Percentiles rank a stretch among this genome's conserved stretches.
phyloP scores from a whole-genome alignment of 1,140 invertebrate genomes.

The Pseudomyrmex gracilis region DNA sequence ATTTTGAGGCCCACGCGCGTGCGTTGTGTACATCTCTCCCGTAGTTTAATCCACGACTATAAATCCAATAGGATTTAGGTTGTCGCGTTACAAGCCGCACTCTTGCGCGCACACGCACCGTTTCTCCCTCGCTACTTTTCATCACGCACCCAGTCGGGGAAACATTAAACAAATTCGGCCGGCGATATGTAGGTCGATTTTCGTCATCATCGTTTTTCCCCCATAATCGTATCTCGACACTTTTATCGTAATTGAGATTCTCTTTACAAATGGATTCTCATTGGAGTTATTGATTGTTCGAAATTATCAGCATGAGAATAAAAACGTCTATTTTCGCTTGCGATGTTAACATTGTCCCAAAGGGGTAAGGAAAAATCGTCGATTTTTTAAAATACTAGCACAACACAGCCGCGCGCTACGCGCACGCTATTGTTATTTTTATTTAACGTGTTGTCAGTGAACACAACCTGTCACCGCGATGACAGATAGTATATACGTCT shows the following conservation, averaged over 20 bases:
- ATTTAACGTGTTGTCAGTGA: no score
- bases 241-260: conserved; percentile 41
- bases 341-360: neutral
- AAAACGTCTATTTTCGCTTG: no score
- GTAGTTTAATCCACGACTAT: conserved; percentile 38
- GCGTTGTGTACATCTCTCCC: neutral
- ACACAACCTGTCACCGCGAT: no score
- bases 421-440: no score
- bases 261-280: neutral
- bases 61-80: conserved; percentile 47
- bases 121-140: conserved; percentile 36
- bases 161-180: neutral
- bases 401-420: no score
- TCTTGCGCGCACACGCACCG: conserved; percentile 26
- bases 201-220: neutral
- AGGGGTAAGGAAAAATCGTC: no score
- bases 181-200: conserved; percentile 33
- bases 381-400: neutral
- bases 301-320: neutral
- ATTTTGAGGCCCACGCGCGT: conserved; percentile 5
- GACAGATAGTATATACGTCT: no score
- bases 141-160: neutral
- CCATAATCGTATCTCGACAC: conserved; percentile 20
- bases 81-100: conserved; percentile 46
- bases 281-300: neutral